These are phyloP conservation scores for Phyllotreta cruciferae DNA, from an alignment of 2,888 invertebrate species.

Conservation along the genomic window DNA sequence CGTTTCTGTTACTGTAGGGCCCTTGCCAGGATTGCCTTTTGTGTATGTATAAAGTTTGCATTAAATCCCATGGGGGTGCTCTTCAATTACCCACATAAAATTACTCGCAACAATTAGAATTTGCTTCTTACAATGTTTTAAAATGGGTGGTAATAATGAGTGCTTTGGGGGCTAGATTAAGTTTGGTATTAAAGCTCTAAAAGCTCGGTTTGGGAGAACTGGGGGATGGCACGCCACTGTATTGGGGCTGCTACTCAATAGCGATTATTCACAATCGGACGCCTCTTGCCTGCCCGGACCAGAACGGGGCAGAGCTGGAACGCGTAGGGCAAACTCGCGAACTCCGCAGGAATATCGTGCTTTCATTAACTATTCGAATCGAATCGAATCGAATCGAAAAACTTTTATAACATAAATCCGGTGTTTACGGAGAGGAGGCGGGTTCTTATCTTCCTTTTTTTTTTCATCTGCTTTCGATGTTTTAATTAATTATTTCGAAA, in stretches of 20 bases:
- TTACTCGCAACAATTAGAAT: too few species aligned
- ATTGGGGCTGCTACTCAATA: constrained; percentile 51
- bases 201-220: too few species aligned
- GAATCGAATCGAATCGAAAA: constrained; percentile 54
- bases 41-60: constrained; percentile 55
- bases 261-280: constrained; percentile 56
- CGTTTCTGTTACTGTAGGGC: constrained; percentile 50
- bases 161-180: too few species aligned
- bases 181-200: too few species aligned
- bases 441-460: constrained; percentile 36
- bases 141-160: too few species aligned
- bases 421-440: constrained; percentile 41
- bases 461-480: constrained; percentile 22
- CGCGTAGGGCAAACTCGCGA: constrained; percentile 10
- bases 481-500: constrained; percentile 24
- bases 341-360: constrained; percentile 34
- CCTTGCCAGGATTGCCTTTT: constrained; percentile 52
- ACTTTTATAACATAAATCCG: constrained; percentile 53
- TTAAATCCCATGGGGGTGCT: constrained; percentile 45
- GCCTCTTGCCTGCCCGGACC: constrained; percentile 29
- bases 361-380: constrained; percentile 53
- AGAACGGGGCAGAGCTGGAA: too few species aligned
- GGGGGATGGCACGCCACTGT: constrained; percentile 16
- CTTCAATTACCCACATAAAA: too few species aligned
- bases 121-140: too few species aligned